A percentile compares a stretch with the other conserved stretches of the same genome.
Conservation (phyloP, 2,113 vertebrate genomes). For the Grammomys dolichurus region DNA sequence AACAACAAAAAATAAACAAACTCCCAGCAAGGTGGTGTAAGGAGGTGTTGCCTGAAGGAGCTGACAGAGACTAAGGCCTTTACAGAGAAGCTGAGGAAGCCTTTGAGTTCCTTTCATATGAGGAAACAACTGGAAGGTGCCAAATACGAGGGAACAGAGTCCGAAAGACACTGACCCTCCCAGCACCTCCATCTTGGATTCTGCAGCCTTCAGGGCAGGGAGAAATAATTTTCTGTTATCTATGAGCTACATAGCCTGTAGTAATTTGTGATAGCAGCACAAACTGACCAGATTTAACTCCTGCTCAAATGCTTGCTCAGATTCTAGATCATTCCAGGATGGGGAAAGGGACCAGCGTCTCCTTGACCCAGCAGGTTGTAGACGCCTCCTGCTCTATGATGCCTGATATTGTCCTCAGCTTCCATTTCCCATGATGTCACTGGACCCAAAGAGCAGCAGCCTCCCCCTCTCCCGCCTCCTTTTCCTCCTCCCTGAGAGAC, state of each 20-base stretch:
- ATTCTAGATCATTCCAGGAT: neutral
- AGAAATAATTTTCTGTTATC: neutral
- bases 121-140: neutral
- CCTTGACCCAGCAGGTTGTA: neutral
- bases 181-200: neutral
- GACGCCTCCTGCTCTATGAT: neutral
- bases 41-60: neutral
- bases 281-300: neutral
- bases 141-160: too few species aligned
- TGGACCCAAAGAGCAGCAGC: neutral
- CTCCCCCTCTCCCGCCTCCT: neutral
- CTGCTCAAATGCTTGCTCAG: neutral
- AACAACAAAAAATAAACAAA: neutral
- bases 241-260: neutral
- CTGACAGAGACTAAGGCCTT: neutral
- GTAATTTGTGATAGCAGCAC: neutral
- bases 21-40: neutral
- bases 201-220: neutral
- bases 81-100: neutral
- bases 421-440: neutral
- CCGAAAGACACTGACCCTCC: neutral
- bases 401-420: neutral
- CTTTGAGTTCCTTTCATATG: neutral
- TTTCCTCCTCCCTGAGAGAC: neutral
- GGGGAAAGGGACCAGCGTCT: accelerated